These are phyloP conservation scores for Pachycephus smyrnensis DNA, from an alignment of 2,888 invertebrate species.

Conservation along the genomic window DNA sequence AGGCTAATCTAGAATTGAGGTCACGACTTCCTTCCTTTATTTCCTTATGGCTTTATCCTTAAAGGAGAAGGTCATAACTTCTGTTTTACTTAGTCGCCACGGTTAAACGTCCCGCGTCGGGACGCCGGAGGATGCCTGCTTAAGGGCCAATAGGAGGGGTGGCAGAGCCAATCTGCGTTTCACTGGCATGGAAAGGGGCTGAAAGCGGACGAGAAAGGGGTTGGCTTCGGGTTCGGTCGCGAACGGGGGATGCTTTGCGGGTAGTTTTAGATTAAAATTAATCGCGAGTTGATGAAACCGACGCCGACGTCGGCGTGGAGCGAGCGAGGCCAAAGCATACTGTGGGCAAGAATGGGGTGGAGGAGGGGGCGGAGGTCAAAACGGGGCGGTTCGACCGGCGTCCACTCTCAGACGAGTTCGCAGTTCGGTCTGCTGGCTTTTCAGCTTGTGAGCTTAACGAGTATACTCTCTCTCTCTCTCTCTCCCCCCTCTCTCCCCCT, in stretches of 20 bases:
- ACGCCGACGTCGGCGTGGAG: background rate
- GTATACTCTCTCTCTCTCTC: constrained; percentile 15
- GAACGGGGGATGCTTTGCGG: constrained; percentile 53
- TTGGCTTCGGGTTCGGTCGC: constrained; percentile 43
- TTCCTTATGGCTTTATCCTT: background rate
- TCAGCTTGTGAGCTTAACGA: constrained; percentile 4
- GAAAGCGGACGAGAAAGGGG: constrained; percentile 48
- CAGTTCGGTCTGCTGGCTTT: background rate
- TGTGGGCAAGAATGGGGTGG: constrained; percentile 40
- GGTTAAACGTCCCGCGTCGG: background rate
- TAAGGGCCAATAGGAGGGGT: background rate
- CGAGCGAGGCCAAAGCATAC: background rate
- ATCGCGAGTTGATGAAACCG: constrained; percentile 55
- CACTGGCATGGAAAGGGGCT: constrained; percentile 15
- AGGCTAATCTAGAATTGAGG: background rate
- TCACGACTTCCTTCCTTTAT: background rate
- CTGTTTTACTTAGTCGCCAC: background rate
- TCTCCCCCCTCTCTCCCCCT: constrained; percentile 15
- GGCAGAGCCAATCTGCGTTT: background rate
- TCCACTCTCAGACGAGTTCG: constrained; percentile 1
- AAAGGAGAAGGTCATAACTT: background rate
- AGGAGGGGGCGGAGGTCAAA: constrained; percentile 38
- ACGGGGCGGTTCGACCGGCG: constrained; percentile 34
- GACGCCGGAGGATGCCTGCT: background rate
- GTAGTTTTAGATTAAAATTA: constrained; percentile 60